Base-by-base conservation (phyloP, 35 echinoderm and acorn worm genomes). In the Diadema setosum region DNA sequence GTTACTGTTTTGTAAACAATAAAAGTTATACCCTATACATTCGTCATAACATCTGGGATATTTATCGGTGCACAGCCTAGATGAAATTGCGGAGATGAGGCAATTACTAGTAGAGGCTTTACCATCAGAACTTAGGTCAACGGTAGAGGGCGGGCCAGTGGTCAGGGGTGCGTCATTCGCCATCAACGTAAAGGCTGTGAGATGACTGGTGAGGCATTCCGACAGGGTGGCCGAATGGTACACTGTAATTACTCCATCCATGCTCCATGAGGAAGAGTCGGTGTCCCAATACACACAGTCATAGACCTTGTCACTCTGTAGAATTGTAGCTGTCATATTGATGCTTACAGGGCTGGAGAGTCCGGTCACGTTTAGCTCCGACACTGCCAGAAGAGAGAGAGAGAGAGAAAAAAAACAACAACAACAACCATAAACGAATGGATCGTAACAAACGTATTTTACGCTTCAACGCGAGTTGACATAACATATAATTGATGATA, bases 231-330 rank as follows among this genome's bases (percentile, higher is more conserved):
- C 9, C 0, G 82, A 74, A 45, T 85, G 21, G 24, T 65, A 6
- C 15, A 83, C 44, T 4, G 94, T 85, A 11, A 41, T 82, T 16
- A 96, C 8, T n/a, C 94, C 94, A 24, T 81, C 82, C 5, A 29
- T 85, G 44, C 85, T 85, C 94, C 94, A 96, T 26, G 61, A 42
- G 24, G 46, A 65, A 2, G n/a, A 31, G 29, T 12, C 81, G 0
- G 61, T 58, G 60, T 96, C 86, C 94, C 94, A 96, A 36, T 32
- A 96, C 18, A 64, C 24, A 64, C 94, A 96, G 36, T 92, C 86
- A 18, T 96, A 96, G 32, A 21, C 15, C 15, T 48, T 92, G 58
- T 59, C 50, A 27, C 5, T 9, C 31, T 96, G 81, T 1, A 88
- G 90, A 32, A 50, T 32, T 8, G 90, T 86, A 18, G 90, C 70